A percentile compares a stretch with the other conserved stretches of the same genome.
Conservation (phyloP, 2,888 invertebrate genomes). For the Saturnia pavonia region DNA sequence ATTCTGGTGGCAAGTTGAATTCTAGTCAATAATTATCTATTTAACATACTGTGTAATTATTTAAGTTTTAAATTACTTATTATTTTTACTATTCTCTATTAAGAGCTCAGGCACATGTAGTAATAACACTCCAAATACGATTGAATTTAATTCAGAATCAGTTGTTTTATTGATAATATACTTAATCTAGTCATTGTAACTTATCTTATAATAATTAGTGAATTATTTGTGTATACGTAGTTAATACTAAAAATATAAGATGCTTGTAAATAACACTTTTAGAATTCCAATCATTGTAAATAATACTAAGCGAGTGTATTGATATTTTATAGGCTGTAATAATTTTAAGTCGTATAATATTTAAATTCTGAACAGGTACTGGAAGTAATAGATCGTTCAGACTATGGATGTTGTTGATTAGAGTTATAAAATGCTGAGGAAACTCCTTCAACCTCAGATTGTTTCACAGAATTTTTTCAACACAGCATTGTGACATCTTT, state of each 20-base stretch:
- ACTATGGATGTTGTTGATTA: not conserved
- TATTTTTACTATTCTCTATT: not conserved
- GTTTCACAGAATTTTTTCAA: too few relatives aligned
- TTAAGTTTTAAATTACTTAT: not conserved
- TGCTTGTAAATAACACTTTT: not conserved
- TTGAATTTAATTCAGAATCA: not conserved
- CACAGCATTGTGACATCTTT: not conserved
- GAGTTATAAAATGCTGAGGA: not conserved
- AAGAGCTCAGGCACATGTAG: conserved; percentile 7
- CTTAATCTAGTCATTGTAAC: conserved; percentile 14
- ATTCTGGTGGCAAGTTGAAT: not conserved
- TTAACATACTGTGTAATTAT: not conserved
- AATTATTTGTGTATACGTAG: not conserved
- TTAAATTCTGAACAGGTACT: not conserved
- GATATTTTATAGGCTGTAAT: not conserved
- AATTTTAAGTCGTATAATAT: not conserved
- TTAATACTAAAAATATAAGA: not conserved
- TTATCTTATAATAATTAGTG: not conserved
- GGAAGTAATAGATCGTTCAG: not conserved
- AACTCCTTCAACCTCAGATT: not conserved
- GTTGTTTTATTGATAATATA: not conserved
- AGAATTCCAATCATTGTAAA: not conserved
- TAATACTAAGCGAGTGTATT: not conserved
- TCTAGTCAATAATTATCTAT: conserved; percentile 2
- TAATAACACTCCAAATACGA: not conserved